Percentiles rank a stretch among this genome's conserved stretches.
Evolutionary conservation across 2,797 vertebrate genomes (phyloP).

Genomic region (Parotocinclus haroldoi): DNA sequence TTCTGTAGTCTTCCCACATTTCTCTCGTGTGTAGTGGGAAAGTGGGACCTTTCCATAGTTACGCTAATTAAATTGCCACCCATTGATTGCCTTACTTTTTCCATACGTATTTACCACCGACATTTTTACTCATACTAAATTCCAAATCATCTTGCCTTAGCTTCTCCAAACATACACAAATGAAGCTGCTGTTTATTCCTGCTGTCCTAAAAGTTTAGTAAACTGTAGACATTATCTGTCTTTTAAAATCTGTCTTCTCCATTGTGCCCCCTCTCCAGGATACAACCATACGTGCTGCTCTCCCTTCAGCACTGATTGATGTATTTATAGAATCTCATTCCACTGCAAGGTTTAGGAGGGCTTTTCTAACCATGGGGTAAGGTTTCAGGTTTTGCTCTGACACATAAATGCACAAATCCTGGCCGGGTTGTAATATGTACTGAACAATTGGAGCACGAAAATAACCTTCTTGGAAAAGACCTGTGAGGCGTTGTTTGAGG

Average conservation of each 20-base stretch:
- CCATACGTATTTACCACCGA: not conserved
- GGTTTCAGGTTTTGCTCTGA: slow-evolving; percentile 36
- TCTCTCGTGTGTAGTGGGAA: slow-evolving; percentile 20
- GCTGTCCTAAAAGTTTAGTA: slow-evolving; percentile 13
- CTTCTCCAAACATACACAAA: slow-evolving; percentile 8
- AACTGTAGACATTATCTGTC: slow-evolving; percentile 5
- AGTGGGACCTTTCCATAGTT: slow-evolving; percentile 22
- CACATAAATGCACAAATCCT: slow-evolving; percentile 9
- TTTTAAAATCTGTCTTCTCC: slow-evolving; percentile 12
- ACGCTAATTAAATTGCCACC: slow-evolving; percentile 52
- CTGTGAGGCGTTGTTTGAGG: not conserved
- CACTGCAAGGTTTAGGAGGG: slow-evolving; percentile 41
- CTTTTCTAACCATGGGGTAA: slow-evolving; percentile 38
- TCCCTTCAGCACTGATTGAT: slow-evolving; percentile 24
- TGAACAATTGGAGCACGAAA: slow-evolving; percentile 27
- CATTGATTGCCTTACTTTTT: slow-evolving; percentile 24
- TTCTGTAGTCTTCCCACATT: slow-evolving; percentile 17
- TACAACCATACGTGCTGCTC: too few relatives aligned
- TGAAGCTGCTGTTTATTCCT: not conserved
- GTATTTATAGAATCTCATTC: slow-evolving; percentile 48
- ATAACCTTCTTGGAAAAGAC: slow-evolving; percentile 24
- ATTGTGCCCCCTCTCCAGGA: slow-evolving; percentile 17
- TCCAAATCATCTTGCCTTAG: slow-evolving; percentile 8
- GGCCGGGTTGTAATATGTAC: slow-evolving; percentile 10
- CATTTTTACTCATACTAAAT: not conserved